phyloP scores from a whole-genome alignment of 2,888 invertebrate genomes.

The Stramonita haemastoma region DNA sequence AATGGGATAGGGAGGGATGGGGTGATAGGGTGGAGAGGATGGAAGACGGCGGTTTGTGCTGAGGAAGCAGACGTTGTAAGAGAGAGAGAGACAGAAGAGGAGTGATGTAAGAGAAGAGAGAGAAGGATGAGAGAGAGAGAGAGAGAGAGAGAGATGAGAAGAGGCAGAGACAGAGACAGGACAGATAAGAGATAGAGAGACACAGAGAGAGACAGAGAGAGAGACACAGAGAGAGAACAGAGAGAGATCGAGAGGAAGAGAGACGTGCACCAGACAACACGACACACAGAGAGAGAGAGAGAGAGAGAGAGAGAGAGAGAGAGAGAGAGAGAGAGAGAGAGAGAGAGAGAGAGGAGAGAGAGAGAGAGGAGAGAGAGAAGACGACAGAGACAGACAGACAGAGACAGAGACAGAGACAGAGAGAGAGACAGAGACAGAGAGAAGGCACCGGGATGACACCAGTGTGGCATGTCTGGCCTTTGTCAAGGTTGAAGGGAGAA shows the following conservation, averaged over 20 bases:
- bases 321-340: slow-evolving; percentile 16
- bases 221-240: background rate
- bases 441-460: background rate
- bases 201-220: background rate
- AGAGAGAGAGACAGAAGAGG: background rate
- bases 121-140: background rate
- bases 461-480: too few species aligned
- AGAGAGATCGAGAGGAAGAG: background rate
- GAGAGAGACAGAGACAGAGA: background rate
- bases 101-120: background rate
- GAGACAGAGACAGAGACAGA: slow-evolving; percentile 20
- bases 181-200: background rate
- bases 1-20: background rate
- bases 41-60: background rate
- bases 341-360: background rate
- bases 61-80: slow-evolving; percentile 5
- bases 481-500: too few species aligned
- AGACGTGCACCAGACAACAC: background rate
- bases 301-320: background rate
- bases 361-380: background rate
- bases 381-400: background rate
- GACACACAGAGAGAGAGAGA: background rate
- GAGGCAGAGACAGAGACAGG: background rate
- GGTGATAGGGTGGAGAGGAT: background rate
- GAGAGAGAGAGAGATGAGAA: background rate